These are phyloP conservation scores for Patiria pectinifera DNA, from an alignment of 53 echinoderm and acorn worm species.

Conservation along the genomic window DNA sequence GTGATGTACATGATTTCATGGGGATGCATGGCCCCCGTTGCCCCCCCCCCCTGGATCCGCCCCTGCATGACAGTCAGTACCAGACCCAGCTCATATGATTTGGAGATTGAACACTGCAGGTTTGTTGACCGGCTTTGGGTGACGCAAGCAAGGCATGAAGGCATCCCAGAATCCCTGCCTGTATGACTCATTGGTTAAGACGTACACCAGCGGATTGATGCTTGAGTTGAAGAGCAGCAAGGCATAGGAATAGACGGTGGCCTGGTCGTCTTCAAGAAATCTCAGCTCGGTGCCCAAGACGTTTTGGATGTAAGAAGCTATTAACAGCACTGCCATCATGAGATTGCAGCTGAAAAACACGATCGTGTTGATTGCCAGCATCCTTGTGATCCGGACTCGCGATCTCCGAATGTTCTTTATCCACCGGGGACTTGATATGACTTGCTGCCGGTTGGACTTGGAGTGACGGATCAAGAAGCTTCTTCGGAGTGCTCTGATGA, in stretches of 20 bases:
- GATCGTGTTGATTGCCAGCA: slow-evolving; percentile 6
- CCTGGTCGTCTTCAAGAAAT: not conserved
- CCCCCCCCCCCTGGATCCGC: too few relatives aligned
- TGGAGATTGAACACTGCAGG: not conserved
- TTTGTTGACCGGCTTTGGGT: not conserved
- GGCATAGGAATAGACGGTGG: not conserved
- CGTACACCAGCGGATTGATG: slow-evolving; percentile 24
- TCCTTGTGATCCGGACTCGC: slow-evolving; percentile 6
- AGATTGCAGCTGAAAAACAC: not conserved
- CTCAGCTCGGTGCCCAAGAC: not conserved
- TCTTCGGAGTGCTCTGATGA: not conserved
- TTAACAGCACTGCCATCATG: not conserved
- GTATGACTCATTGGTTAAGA: slow-evolving; percentile 15
- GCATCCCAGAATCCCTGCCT: slow-evolving; percentile 21
- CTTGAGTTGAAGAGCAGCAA: slow-evolving; percentile 9
- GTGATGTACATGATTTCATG: too few relatives aligned
- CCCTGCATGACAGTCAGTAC: too few relatives aligned
- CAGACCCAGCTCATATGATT: not conserved
- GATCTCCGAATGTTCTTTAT: not conserved
- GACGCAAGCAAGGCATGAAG: not conserved
- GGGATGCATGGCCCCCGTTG: too few relatives aligned
- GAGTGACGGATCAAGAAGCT: not conserved
- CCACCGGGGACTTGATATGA: not conserved
- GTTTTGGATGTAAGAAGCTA: not conserved
- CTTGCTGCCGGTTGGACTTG: not conserved